A percentile compares a stretch with the other conserved stretches of the same genome.
phyloP scores from a whole-genome alignment of 2,888 invertebrate species.

The Zygogramma bicolorata region DNA sequence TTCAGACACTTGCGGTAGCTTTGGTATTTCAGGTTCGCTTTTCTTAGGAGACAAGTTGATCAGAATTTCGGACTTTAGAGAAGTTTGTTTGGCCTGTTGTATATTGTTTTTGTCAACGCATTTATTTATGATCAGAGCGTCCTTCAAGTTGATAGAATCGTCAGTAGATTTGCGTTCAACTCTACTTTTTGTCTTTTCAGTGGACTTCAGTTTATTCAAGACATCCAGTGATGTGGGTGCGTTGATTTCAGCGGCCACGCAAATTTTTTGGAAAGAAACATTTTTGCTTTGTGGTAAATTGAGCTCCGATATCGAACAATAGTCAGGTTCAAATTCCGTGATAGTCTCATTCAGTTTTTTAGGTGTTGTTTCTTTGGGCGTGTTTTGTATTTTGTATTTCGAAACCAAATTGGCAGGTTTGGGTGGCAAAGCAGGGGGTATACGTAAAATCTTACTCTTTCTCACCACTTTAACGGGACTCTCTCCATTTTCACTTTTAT shows the following conservation, averaged over 20 bases:
- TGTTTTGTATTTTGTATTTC: slow-evolving; percentile 72
- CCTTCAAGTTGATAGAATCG: slow-evolving; percentile 17
- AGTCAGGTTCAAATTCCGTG: slow-evolving; percentile 74
- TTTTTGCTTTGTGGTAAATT: slow-evolving; percentile 66
- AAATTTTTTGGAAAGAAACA: slow-evolving; percentile 57
- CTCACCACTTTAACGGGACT: slow-evolving; percentile 55
- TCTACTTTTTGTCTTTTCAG: slow-evolving; percentile 17
- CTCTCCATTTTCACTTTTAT: slow-evolving; percentile 60
- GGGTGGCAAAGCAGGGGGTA: slow-evolving; percentile 82
- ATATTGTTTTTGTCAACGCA: slow-evolving; percentile 62
- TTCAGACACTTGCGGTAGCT: slow-evolving; percentile 80
- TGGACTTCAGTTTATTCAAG: slow-evolving; percentile 52
- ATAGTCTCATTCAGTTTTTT: slow-evolving; percentile 53
- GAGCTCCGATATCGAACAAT: slow-evolving; percentile 83
- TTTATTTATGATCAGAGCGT: slow-evolving; percentile 59
- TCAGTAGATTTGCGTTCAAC: slow-evolving; percentile 7
- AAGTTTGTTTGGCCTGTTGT: slow-evolving; percentile 61
- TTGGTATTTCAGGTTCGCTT: slow-evolving; percentile 76
- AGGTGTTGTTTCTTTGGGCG: slow-evolving; percentile 47
- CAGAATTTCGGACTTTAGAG: slow-evolving; percentile 54
- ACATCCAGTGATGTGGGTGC: slow-evolving; percentile 55
- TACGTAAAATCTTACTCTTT: slow-evolving; percentile 71
- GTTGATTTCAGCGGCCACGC: slow-evolving; percentile 63
- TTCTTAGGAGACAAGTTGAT: slow-evolving; percentile 61
- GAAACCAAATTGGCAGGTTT: slow-evolving; percentile 81